Conservation (phyloP, 2,797 vertebrate genomes). For the Falco rusticolus region DNA sequence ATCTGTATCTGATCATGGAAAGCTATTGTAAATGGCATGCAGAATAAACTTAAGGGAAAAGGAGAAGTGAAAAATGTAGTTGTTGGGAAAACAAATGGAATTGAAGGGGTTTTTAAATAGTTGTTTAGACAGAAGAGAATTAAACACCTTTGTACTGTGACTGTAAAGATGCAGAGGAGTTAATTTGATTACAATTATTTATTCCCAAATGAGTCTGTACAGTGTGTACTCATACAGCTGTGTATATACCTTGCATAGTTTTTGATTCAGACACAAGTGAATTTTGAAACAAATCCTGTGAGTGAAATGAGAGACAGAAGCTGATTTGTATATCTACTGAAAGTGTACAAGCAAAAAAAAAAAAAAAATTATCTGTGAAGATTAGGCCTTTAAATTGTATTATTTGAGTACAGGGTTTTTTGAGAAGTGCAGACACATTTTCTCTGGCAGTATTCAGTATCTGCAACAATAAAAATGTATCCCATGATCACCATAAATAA, state of each 20-base stretch:
- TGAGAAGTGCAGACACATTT: background rate
- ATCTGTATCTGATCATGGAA: background rate
- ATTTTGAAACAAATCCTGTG: background rate
- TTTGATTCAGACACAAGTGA: background rate
- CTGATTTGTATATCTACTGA: background rate
- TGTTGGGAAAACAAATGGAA: background rate
- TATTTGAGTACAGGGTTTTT: background rate
- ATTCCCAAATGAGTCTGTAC: background rate
- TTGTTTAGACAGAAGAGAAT: background rate
- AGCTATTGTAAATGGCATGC: background rate
- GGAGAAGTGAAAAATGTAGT: background rate
- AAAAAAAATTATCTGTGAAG: background rate
- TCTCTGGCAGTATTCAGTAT: background rate
- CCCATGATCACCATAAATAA: background rate
- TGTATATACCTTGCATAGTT: background rate
- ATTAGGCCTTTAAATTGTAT: background rate
- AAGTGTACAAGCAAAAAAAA: background rate
- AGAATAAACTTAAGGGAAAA: background rate
- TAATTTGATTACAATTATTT: background rate
- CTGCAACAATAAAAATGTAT: background rate
- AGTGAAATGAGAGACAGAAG: background rate
- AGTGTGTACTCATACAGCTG: background rate
- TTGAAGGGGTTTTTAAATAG: rapidly evolving
- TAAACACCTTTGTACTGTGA: background rate
- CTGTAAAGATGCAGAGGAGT: background rate